Percentiles rank a stretch among this genome's conserved stretches.
phyloP scores from a whole-genome alignment of 2,113 vertebrate genomes.

The Strix aluco region DNA sequence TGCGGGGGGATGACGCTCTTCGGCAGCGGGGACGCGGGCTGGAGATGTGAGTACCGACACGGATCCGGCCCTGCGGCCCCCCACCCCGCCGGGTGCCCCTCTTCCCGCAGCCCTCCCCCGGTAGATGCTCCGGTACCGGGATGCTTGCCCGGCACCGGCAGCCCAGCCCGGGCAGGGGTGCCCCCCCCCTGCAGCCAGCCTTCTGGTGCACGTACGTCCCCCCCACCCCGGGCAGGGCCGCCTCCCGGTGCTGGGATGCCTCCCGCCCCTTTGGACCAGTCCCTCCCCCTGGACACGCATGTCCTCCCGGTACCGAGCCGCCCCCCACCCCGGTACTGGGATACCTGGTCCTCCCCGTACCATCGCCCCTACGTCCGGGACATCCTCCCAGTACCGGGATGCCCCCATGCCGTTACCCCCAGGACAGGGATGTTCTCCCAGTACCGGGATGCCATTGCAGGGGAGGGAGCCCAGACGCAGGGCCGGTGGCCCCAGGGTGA shows the following conservation, averaged over 20 bases:
- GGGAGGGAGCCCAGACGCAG: not conserved
- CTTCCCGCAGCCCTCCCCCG: no score
- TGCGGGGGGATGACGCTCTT: not conserved
- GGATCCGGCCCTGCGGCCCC: not conserved
- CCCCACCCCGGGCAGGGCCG: not conserved
- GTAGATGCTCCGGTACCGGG: not conserved
- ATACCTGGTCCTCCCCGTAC: not conserved
- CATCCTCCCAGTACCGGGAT: not conserved
- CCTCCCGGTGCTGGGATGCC: not conserved
- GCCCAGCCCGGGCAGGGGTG: not conserved
- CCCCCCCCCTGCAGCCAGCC: not conserved
- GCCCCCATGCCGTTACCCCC: no score
- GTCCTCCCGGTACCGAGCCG: not conserved
- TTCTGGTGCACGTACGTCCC: not conserved
- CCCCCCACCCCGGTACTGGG: not conserved
- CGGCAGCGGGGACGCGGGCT: not conserved
- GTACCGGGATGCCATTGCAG: no score
- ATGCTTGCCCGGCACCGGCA: not conserved
- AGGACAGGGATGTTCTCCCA: not conserved
- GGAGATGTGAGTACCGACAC: conserved; percentile 6
- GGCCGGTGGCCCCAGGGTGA: not conserved
- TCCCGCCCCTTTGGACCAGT: not conserved
- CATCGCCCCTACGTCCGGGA: no score
- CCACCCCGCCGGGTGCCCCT: no score
- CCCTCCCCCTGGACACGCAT: not conserved